Percentiles rank a stretch among this genome's conserved stretches.
Conservation (phyloP, 2,888 invertebrate species). For the Brenthis daphne region DNA sequence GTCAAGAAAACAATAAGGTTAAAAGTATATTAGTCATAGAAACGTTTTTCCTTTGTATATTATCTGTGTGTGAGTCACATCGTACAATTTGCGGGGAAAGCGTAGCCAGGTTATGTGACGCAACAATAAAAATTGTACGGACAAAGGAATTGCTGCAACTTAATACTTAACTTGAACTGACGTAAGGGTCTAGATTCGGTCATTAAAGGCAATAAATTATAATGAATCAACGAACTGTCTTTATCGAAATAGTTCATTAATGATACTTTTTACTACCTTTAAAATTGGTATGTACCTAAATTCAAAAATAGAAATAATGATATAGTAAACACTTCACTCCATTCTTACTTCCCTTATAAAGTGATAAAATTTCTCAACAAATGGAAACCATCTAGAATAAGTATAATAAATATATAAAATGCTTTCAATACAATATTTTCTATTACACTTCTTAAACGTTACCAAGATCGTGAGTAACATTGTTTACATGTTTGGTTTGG, state of each 20-base stretch:
- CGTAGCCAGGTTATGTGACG: slow-evolving; percentile 67
- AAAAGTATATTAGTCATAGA: slow-evolving; percentile 56
- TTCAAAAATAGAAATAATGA: not conserved
- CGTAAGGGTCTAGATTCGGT: slow-evolving; percentile 61
- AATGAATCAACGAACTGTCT: slow-evolving; percentile 35
- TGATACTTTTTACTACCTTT: not conserved
- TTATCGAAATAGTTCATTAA: too few species aligned
- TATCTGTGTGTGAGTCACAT: slow-evolving; percentile 62
- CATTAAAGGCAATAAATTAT: slow-evolving; percentile 53
- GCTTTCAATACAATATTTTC: slow-evolving; percentile 18
- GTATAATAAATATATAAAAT: slow-evolving; percentile 4
- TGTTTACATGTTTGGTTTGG: slow-evolving; percentile 71
- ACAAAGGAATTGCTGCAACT: slow-evolving; percentile 74
- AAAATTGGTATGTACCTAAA: not conserved
- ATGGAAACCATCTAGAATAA: slow-evolving; percentile 19
- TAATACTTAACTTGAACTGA: slow-evolving; percentile 52
- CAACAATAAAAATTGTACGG: slow-evolving; percentile 75
- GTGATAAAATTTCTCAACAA: not conserved
- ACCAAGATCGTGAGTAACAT: slow-evolving; percentile 52
- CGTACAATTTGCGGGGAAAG: slow-evolving; percentile 74
- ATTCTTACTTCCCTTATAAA: not conserved
- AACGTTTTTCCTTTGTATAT: slow-evolving; percentile 59
- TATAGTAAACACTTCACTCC: too few species aligned
- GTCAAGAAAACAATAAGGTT: slow-evolving; percentile 38
- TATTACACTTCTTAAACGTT: slow-evolving; percentile 24